Evolutionary conservation across 2,113 vertebrate genomes (phyloP).

Genomic region (Picathartes gymnocephalus): DNA sequence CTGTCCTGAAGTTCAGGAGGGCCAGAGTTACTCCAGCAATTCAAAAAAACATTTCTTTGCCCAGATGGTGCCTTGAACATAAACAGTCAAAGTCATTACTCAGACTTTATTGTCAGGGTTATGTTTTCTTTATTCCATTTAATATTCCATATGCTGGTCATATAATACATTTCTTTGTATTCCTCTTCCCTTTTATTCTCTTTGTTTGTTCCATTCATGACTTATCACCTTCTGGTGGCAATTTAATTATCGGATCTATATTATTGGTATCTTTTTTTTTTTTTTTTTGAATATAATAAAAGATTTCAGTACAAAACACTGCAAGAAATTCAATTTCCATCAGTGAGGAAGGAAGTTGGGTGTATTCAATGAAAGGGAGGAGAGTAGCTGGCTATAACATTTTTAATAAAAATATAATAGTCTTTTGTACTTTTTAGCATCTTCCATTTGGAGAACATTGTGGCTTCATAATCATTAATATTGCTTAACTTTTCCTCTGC

Average conservation of each 20-base stretch:
- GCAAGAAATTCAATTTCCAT: slow-evolving; percentile 66
- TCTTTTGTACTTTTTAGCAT: slow-evolving; percentile 36
- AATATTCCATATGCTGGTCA: slow-evolving; percentile 71
- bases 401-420: slow-evolving; percentile 67
- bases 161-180: slow-evolving; percentile 70
- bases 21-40: slow-evolving; percentile 38
- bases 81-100: slow-evolving; percentile 57
- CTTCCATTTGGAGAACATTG: slow-evolving; percentile 13
- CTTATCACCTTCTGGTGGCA: slow-evolving; percentile 67
- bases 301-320: slow-evolving; percentile 48
- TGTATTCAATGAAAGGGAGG: slow-evolving; percentile 46
- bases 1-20: slow-evolving; percentile 27
- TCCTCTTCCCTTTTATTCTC: slow-evolving; percentile 59
- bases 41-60: not conserved
- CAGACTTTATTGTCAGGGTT: slow-evolving; percentile 60
- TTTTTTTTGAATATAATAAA: slow-evolving; percentile 44
- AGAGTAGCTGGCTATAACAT: slow-evolving; percentile 40
- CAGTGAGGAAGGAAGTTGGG: slow-evolving; percentile 52
- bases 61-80: slow-evolving; percentile 50
- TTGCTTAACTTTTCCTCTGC: not conserved
- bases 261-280: slow-evolving; percentile 45
- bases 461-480: slow-evolving; percentile 48
- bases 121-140: slow-evolving; percentile 67
- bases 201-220: slow-evolving; percentile 67
- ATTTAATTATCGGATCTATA: slow-evolving; percentile 69